Evolutionary conservation across 2,113 vertebrate species (phyloP), one percentile per base, ranked within the genome.

Genomic region (Anarhynchus alexandrinus): DNA sequence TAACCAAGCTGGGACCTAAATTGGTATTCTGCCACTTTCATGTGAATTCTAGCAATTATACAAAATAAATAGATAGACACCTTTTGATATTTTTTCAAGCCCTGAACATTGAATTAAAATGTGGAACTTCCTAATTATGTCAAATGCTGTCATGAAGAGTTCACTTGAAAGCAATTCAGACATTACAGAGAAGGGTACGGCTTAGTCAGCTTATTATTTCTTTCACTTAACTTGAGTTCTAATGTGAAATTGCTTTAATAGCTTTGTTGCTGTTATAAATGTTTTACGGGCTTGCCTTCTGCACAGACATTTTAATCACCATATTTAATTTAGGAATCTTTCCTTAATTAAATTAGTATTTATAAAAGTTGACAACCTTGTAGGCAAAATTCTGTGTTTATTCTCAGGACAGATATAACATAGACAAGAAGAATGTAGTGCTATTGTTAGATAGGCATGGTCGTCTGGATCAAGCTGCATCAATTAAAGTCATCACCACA

Each of bases 191-290:
- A 59, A 83, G 19, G 6, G 18, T 66, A 32, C 1, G 3, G 29
- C 82, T 93, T 94, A 80, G 52, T 92, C 71, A 88, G 79, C 76
- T 91, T 80, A 43, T 79, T 90, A 61, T 92, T 94, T 88, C 66
- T 94, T 88, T 65, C 36, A 78, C 10, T 85, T 90, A 43, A 40
- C 72, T 82, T 59, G 47, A 86, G 30, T 90, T 93, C 36, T 88
- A 57, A 52, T 57, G 14, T 82, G 40, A 77, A 88, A 90, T 86
- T 86, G 27, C 71, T 83, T 82, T 92, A 57, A 83, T 77, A 88
- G 64, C 9, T 88, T 88, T 86, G 14, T 80, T 77, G 38, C 34
- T 2, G 2, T 83, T 88, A 32, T 13, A 61, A 73, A 49, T 76
- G 55, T 93, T 92, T 74, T 78, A 57, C 0, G 2, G 58, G 11